Percentiles rank a stretch among this genome's conserved stretches.
Evolutionary conservation across 2,888 invertebrate species (phyloP).

Genomic region (Hyposoter didymator): DNA sequence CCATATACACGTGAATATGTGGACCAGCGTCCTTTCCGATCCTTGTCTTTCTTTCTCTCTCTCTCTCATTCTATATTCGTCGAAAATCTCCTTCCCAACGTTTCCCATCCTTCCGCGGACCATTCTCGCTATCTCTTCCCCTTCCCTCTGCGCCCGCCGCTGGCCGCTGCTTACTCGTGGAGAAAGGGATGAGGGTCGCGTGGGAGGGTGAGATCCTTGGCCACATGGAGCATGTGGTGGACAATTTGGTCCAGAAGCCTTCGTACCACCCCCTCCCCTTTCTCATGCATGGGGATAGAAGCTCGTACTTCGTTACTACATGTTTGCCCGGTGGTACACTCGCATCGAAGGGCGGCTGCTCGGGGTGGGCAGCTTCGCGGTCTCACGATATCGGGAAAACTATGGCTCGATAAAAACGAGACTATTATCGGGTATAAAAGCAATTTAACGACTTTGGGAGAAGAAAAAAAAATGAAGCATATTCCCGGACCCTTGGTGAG

Average conservation of each 20-base stretch:
- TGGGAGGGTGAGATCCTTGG: constrained; percentile 9
- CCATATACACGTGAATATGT: not conserved
- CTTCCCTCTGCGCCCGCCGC: constrained; percentile 1
- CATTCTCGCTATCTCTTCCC: constrained; percentile 25
- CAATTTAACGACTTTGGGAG: constrained; percentile 38
- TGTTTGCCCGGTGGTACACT: constrained; percentile 21
- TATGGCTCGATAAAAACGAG: constrained; percentile 51
- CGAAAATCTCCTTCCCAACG: constrained; percentile 23
- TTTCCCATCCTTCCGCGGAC: constrained; percentile 20
- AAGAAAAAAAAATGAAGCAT: constrained; percentile 31
- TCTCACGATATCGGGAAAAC: constrained; percentile 56
- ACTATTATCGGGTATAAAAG: constrained; percentile 62
- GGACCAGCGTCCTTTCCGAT: not conserved
- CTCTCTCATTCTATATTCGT: not conserved
- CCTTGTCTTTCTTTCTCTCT: constrained; percentile 34
- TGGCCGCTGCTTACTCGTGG: not conserved
- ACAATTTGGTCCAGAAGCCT: constrained; percentile 16
- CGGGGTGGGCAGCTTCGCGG: constrained; percentile 35
- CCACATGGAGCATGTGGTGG: constrained; percentile 33
- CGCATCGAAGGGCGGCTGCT: not conserved
- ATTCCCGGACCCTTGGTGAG: not conserved
- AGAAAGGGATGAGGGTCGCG: constrained; percentile 20
- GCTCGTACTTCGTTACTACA: constrained; percentile 24
- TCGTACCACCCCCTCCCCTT: not conserved
- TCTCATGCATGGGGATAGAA: not conserved